Conservation (phyloP, 2,888 invertebrate genomes). For the Nomada fucata region DNA sequence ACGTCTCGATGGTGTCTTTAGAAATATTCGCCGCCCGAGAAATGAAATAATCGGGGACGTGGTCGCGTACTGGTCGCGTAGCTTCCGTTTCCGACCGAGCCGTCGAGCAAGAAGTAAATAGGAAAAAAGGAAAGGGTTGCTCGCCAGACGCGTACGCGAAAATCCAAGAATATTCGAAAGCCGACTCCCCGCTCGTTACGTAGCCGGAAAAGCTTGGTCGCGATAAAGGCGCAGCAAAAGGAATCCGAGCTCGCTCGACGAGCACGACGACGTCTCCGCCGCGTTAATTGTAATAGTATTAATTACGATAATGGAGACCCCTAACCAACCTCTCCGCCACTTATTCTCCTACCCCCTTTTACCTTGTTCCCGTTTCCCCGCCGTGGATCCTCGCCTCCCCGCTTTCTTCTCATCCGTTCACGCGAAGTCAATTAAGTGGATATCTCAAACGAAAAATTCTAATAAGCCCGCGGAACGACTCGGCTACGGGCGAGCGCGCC, state of each 20-base stretch:
- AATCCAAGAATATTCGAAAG: constrained; percentile 52
- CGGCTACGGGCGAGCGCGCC: constrained; percentile 24
- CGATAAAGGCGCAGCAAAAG: constrained; percentile 74
- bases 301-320: constrained; percentile 82
- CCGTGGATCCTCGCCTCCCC: constrained; percentile 3
- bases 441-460: constrained; percentile 73
- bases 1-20: too few species aligned
- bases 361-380: background rate
- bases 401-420: constrained; percentile 57
- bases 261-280: constrained; percentile 67
- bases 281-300: constrained; percentile 82
- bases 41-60: background rate
- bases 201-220: constrained; percentile 66
- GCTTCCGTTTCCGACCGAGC: background rate
- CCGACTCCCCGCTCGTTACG: constrained; percentile 59
- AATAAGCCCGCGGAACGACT: constrained; percentile 64
- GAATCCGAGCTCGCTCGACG: constrained; percentile 67
- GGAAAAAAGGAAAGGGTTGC: background rate
- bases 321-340: constrained; percentile 43
- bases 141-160: constrained; percentile 25
- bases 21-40: too few species aligned
- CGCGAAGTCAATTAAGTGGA: constrained; percentile 68
- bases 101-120: background rate
- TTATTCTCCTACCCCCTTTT: constrained; percentile 40
- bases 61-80: too few species aligned